Percentiles rank a stretch among this genome's conserved stretches.
Conservation (phyloP, 1,140 invertebrate species). For the Laodelphax striatellus region DNA sequence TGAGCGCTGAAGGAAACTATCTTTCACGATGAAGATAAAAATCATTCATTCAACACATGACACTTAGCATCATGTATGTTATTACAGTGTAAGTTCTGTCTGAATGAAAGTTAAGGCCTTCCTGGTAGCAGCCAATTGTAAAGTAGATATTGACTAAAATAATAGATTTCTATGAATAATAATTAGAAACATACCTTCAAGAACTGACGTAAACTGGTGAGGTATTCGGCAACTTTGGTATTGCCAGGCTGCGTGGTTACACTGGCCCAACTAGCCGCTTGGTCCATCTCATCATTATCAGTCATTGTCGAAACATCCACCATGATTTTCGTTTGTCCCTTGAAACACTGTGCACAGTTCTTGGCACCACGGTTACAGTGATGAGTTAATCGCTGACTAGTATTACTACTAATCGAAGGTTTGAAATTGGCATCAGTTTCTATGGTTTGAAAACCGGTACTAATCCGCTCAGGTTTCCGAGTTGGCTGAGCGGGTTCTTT, state of each 20-base stretch:
- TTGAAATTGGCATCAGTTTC: conserved; percentile 8
- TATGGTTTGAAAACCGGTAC: not conserved
- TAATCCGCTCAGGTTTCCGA: conserved; percentile 7
- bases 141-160: too few species aligned
- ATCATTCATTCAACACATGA: too few species aligned
- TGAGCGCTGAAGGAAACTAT: too few species aligned
- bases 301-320: conserved; percentile 42
- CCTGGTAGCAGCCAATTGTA: too few species aligned
- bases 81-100: too few species aligned
- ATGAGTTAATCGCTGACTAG: conserved; percentile 7
- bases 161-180: too few species aligned
- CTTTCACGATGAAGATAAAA: too few species aligned
- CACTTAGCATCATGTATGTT: too few species aligned
- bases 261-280: conserved; percentile 19
- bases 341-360: conserved; percentile 17
- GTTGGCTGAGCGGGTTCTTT: conserved; percentile 3
- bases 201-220: conserved; percentile 26
- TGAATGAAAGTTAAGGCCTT: too few species aligned
- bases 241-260: conserved; percentile 18
- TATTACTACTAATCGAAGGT: conserved; percentile 6
- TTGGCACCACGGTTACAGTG: conserved; percentile 17
- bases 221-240: conserved; percentile 27
- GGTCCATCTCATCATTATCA: conserved; percentile 30
- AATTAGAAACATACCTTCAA: conserved; percentile 20
- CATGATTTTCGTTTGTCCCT: conserved; percentile 32